phyloP scores from a whole-genome alignment of 2,888 invertebrate genomes.

The Dioctria rufipes region DNA sequence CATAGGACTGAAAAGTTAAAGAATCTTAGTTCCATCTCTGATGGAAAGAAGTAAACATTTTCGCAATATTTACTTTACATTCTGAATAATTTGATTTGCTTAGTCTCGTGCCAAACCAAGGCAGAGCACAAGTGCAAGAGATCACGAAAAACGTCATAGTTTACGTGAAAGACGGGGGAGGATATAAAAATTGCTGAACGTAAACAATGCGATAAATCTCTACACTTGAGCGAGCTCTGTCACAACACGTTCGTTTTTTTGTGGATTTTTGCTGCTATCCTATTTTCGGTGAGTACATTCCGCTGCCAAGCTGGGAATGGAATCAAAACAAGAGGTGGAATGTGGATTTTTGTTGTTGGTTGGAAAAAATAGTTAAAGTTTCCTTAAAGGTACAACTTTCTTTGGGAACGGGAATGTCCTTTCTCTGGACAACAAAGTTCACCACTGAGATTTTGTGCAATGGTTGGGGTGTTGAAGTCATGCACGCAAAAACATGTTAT shows the following conservation, averaged over 20 bases:
- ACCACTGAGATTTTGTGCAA: too few species aligned
- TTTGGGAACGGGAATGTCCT: too few species aligned
- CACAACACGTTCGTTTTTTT: constrained; percentile 47
- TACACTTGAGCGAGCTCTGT: constrained; percentile 44
- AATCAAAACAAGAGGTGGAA: constrained; percentile 19
- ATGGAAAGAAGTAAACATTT: not conserved
- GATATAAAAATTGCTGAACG: constrained; percentile 49
- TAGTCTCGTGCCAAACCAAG: not conserved
- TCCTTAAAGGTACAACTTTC: constrained; percentile 7
- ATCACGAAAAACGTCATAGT: not conserved
- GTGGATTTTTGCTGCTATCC: not conserved
- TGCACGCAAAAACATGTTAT: too few species aligned
- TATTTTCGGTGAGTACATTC: constrained; percentile 42
- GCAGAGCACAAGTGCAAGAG: constrained; percentile 17
- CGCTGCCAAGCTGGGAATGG: constrained; percentile 14
- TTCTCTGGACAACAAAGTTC: too few species aligned
- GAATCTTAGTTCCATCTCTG: constrained; percentile 20
- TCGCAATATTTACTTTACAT: too few species aligned
- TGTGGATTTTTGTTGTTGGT: constrained; percentile 35
- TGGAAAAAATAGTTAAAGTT: constrained; percentile 21
- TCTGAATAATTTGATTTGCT: constrained; percentile 14
- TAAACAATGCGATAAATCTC: constrained; percentile 53
- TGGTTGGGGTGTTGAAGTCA: too few species aligned
- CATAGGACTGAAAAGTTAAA: constrained; percentile 4
- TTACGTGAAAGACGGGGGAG: not conserved